These are phyloP conservation scores for Pseudoips prasinana DNA, from an alignment of 2,888 invertebrate genomes.

Conservation along the genomic window DNA sequence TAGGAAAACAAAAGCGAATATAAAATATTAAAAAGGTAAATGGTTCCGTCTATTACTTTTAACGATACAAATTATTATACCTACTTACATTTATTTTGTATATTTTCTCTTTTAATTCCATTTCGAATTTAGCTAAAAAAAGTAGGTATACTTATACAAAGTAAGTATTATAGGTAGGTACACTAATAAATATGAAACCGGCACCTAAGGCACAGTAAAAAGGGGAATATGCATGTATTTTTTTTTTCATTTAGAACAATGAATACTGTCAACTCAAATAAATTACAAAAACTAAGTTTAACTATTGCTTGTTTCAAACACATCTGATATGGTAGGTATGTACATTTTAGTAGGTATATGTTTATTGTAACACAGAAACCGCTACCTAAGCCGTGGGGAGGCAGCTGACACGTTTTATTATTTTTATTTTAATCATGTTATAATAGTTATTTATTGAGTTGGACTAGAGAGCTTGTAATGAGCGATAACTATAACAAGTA, in stretches of 20 bases:
- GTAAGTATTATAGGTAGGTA: slow-evolving; percentile 12
- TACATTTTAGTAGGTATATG: slow-evolving; percentile 1
- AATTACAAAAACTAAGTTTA: slow-evolving; percentile 1
- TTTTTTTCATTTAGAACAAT: slow-evolving; percentile 1
- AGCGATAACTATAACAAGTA: slow-evolving; percentile 9
- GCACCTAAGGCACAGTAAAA: slow-evolving; percentile 2
- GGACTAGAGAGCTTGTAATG: slow-evolving; percentile 10
- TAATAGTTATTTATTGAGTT: slow-evolving; percentile 9
- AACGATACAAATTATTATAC: slow-evolving; percentile 10
- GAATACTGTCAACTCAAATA: background rate
- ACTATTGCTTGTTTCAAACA: slow-evolving; percentile 1
- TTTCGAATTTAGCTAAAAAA: slow-evolving; percentile 8
- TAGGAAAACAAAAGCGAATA: slow-evolving; percentile 10
- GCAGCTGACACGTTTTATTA: slow-evolving; percentile 2
- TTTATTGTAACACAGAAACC: slow-evolving; percentile 5
- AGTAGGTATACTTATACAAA: slow-evolving; percentile 11
- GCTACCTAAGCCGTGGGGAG: slow-evolving; percentile 6
- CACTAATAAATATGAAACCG: slow-evolving; percentile 1
- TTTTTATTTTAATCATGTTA: slow-evolving; percentile 10
- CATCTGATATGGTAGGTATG: slow-evolving; percentile 1
- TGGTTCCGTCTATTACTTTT: slow-evolving; percentile 9
- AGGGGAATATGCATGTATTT: slow-evolving; percentile 1
- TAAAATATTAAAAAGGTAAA: slow-evolving; percentile 12
- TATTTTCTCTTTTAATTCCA: slow-evolving; percentile 10
- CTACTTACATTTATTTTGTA: slow-evolving; percentile 9